Conservation (phyloP, 2,888 invertebrate genomes). For the Drosophila fulvimacula region DNA sequence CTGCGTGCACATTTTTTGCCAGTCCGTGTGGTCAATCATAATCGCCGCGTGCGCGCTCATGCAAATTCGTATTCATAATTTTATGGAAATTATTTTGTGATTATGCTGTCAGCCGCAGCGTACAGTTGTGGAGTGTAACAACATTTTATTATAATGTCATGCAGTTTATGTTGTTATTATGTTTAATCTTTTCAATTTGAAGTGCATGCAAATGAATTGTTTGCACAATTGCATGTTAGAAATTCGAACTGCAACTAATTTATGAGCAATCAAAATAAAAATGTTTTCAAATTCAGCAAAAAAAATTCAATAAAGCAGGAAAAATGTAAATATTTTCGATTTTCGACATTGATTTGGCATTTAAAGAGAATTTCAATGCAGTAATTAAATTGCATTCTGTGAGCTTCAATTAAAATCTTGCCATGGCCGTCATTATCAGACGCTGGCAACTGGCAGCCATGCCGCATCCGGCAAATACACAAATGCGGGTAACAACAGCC, state of each 20-base stretch:
- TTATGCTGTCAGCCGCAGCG: conserved; percentile 65
- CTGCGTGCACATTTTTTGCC: conserved; percentile 3
- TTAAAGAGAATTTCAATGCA: conserved; percentile 10
- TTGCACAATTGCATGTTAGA: conserved; percentile 53
- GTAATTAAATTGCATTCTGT: conserved; percentile 42
- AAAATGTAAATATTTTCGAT: neutral
- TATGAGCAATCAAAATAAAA: neutral
- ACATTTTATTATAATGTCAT: conserved; percentile 54
- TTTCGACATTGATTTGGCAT: neutral
- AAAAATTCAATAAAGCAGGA: neutral
- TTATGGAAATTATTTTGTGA: conserved; percentile 66
- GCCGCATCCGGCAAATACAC: conserved; percentile 59
- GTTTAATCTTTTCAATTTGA: conserved; percentile 38
- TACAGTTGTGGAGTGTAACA: conserved; percentile 36
- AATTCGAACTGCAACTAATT: conserved; percentile 23
- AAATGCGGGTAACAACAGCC: conserved; percentile 59
- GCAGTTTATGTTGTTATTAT: conserved; percentile 43
- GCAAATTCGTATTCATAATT: conserved; percentile 64
- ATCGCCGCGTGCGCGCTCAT: conserved; percentile 29
- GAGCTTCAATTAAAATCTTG: conserved; percentile 54
- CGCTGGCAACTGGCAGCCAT: conserved; percentile 53
- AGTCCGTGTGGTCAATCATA: conserved; percentile 22
- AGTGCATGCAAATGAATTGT: conserved; percentile 45
- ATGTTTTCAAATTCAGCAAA: neutral
- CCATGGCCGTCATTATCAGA: conserved; percentile 61